phyloP scores from a whole-genome alignment of 1,140 invertebrate species.

The Drosophila watanabei region DNA sequence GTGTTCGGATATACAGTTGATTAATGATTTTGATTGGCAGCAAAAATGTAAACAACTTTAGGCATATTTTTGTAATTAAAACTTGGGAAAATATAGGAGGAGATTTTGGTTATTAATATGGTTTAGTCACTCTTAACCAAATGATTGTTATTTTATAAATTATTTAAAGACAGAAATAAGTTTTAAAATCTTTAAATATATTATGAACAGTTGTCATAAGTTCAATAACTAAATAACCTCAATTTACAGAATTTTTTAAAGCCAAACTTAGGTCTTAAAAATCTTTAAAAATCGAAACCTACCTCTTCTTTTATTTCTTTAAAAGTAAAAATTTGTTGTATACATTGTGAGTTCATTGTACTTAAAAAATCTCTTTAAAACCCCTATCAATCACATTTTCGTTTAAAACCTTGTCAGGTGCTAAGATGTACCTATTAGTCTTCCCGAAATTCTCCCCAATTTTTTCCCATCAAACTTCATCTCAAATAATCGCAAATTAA shows the following conservation, averaged over 20 bases:
- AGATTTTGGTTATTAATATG: neutral
- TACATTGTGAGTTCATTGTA: neutral
- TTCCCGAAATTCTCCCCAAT: neutral
- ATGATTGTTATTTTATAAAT: too few species aligned
- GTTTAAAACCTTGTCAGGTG: neutral
- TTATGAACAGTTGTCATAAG: too few species aligned
- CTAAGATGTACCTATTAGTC: neutral
- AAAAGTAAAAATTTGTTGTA: too few species aligned
- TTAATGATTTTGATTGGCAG: conserved; percentile 5
- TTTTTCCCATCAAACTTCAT: conserved; percentile 1
- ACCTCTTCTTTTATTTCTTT: too few species aligned
- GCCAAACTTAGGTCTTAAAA: too few species aligned
- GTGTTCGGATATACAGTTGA: neutral
- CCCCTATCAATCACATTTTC: neutral
- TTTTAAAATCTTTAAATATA: too few species aligned
- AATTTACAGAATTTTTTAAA: too few species aligned
- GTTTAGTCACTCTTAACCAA: too few species aligned
- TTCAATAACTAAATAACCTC: too few species aligned
- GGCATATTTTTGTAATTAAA: conserved; percentile 7
- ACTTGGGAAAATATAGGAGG: neutral
- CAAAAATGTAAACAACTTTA: neutral
- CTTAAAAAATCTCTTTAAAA: neutral
- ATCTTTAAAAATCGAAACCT: too few species aligned
- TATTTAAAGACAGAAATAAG: too few species aligned
- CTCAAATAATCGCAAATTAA: conserved; percentile 31